Conservation (phyloP, 1,140 invertebrate genomes). For the Nomia melanderi region DNA sequence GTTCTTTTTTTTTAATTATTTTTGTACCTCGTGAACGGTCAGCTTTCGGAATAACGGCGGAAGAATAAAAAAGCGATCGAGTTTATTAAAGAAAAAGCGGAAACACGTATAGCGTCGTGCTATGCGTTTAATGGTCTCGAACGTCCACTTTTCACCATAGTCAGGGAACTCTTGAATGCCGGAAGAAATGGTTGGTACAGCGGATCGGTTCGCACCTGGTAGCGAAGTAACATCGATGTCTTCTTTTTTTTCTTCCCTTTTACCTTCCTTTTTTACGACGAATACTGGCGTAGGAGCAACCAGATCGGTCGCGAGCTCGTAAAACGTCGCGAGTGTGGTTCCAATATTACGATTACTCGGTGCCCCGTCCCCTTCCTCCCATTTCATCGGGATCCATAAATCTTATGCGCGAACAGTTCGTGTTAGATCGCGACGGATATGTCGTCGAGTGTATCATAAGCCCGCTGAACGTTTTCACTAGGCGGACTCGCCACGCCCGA, state of each 20-base stretch:
- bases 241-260: conserved; percentile 14
- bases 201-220: conserved; percentile 24
- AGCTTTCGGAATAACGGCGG: no score
- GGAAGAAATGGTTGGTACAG: neutral
- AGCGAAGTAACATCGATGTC: conserved; percentile 37
- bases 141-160: neutral
- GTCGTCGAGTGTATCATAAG: neutral
- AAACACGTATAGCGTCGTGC: no score
- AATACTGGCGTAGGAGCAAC: neutral
- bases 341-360: conserved; percentile 48
- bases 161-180: neutral
- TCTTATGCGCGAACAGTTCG: neutral
- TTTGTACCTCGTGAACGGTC: no score
- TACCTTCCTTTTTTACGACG: conserved; percentile 38
- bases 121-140: conserved; percentile 12
- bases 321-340: conserved; percentile 29
- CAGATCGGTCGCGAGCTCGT: conserved; percentile 41
- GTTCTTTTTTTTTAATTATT: neutral
- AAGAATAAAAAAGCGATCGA: no score
- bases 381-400: conserved; percentile 24
- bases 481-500: neutral
- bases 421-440: conserved; percentile 4
- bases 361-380: neutral
- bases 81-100: no score
- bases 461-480: neutral